A percentile compares a stretch with the other conserved stretches of the same genome.
Evolutionary conservation across 2,797 vertebrate species (phyloP).

Genomic region (Cirrhinus mrigala): DNA sequence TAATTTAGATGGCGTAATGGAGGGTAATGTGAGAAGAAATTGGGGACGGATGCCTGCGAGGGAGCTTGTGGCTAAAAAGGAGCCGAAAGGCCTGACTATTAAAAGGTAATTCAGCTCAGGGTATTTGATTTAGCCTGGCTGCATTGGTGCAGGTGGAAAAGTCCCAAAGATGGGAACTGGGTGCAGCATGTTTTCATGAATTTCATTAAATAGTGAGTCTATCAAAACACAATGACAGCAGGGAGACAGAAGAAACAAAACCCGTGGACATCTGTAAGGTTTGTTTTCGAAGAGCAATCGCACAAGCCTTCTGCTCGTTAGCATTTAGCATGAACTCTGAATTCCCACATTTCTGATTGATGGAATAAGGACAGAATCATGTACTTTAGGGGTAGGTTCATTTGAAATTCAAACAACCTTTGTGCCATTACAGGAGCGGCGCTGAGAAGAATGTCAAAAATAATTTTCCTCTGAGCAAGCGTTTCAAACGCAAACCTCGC

Average conservation of each 20-base stretch:
- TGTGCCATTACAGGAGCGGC: constrained; percentile 61
- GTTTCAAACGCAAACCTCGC: constrained; percentile 66
- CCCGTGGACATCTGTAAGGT: constrained; percentile 35
- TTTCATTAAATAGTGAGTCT: constrained; percentile 16
- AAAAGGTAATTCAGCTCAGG: constrained; percentile 38
- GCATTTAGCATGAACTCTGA: constrained; percentile 26
- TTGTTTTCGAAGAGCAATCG: constrained; percentile 7
- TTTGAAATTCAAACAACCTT: constrained; percentile 77
- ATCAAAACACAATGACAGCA: background rate
- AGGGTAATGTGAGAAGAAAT: constrained; percentile 41
- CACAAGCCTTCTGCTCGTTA: constrained; percentile 1
- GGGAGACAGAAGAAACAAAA: constrained; percentile 8
- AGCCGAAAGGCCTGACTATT: constrained; percentile 20
- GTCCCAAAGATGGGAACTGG: background rate
- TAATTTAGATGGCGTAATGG: constrained; percentile 50
- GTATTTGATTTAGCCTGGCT: constrained; percentile 14
- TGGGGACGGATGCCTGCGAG: constrained; percentile 16
- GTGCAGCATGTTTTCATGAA: constrained; percentile 3
- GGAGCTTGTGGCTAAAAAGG: constrained; percentile 33
- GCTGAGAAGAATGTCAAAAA: constrained; percentile 50
- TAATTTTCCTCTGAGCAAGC: constrained; percentile 70
- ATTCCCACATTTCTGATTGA: constrained; percentile 64
- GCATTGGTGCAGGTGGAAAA: background rate
- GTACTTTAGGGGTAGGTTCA: constrained; percentile 73
- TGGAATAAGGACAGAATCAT: constrained; percentile 73